Conservation (phyloP, 1,140 invertebrate genomes). For the Saxidomus purpurata region DNA sequence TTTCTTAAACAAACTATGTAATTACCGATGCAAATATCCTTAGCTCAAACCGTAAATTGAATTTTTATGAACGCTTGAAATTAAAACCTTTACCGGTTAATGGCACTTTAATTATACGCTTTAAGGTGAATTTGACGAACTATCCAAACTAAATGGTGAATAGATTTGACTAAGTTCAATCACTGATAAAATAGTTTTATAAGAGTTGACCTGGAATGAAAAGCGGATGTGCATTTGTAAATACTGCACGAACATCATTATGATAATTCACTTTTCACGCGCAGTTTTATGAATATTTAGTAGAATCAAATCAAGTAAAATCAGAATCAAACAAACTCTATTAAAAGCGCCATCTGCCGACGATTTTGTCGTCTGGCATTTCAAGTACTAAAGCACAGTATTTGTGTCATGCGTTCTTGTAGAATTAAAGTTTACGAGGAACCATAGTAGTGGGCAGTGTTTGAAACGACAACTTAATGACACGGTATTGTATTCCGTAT, state of each 20-base stretch:
- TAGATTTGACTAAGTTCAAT: too few species aligned
- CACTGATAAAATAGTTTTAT: too few species aligned
- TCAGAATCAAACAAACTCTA: background rate
- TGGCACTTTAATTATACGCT: background rate
- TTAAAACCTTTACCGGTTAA: background rate
- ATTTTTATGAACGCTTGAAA: background rate
- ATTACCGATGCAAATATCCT: conserved; percentile 5
- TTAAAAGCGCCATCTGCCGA: background rate
- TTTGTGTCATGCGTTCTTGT: background rate
- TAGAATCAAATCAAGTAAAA: background rate
- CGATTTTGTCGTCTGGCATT: background rate
- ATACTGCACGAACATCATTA: background rate
- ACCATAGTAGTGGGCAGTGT: background rate
- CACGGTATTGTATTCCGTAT: background rate
- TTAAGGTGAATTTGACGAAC: background rate
- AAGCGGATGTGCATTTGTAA: conserved; percentile 1
- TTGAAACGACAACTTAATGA: background rate
- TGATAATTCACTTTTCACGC: background rate
- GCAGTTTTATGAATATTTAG: background rate
- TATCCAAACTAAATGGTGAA: background rate
- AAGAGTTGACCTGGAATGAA: too few species aligned
- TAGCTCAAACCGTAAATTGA: background rate
- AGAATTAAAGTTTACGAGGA: background rate
- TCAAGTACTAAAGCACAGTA: background rate
- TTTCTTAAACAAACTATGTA: conserved; percentile 2